phyloP scores from a whole-genome alignment of 2,797 vertebrate species.

The Rallus crepitans region DNA sequence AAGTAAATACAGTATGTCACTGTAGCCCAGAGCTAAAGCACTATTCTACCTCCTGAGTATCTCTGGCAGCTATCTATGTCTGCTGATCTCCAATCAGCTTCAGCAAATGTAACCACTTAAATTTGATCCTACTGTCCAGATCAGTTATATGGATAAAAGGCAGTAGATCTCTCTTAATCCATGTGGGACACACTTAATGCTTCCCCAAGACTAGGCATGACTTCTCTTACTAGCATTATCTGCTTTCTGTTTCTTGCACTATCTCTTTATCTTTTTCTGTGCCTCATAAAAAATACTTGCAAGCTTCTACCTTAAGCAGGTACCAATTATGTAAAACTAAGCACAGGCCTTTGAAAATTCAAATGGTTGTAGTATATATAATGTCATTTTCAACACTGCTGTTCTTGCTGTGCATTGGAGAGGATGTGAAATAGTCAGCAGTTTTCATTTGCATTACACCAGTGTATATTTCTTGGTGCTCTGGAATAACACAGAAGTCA shows the following conservation, averaged over 20 bases:
- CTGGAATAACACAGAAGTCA: background rate
- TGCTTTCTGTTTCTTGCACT: constrained; percentile 78
- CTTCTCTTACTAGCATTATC: constrained; percentile 69
- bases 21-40: constrained; percentile 32
- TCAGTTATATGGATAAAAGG: constrained; percentile 78
- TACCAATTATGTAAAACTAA: constrained; percentile 72
- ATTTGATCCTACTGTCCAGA: constrained; percentile 75
- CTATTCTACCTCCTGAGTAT: constrained; percentile 22
- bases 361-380: constrained; percentile 64
- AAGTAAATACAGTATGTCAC: constrained; percentile 22
- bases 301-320: constrained; percentile 68
- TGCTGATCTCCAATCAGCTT: constrained; percentile 54
- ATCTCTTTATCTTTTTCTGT: constrained; percentile 72
- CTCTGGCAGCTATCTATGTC: constrained; percentile 53
- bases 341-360: constrained; percentile 72
- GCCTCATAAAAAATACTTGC: constrained; percentile 68
- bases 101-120: constrained; percentile 77
- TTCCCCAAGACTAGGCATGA: constrained; percentile 24
- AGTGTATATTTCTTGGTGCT: background rate
- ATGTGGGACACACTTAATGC: constrained; percentile 57
- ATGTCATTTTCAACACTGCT: constrained; percentile 49
- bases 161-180: constrained; percentile 69
- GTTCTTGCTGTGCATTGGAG: constrained; percentile 41
- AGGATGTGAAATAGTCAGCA: constrained; percentile 39
- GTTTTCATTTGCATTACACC: background rate